phyloP scores from a whole-genome alignment of 1,140 invertebrate species.

The Orchestia grillus region DNA sequence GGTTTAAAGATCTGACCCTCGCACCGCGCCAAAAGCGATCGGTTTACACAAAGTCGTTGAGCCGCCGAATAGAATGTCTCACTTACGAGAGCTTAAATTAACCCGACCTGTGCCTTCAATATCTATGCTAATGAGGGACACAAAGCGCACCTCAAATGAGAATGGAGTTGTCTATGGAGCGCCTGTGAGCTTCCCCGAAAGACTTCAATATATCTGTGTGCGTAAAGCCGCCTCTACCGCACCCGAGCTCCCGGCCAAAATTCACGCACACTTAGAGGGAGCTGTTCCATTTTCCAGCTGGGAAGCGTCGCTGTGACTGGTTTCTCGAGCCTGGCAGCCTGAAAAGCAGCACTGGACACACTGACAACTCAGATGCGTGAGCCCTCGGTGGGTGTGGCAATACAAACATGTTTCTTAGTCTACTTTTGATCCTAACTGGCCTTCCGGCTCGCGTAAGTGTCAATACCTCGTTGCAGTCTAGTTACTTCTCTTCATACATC shows the following conservation, averaged over 20 bases:
- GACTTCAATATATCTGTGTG: background rate
- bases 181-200: background rate
- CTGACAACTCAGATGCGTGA: background rate
- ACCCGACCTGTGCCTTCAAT: background rate
- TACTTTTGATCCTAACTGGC: no score
- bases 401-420: background rate
- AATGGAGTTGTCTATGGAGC: slow-evolving; percentile 7
- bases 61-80: background rate
- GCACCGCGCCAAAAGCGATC: background rate
- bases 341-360: background rate
- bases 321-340: background rate
- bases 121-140: background rate
- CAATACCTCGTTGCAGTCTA: no score
- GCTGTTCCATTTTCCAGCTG: background rate
- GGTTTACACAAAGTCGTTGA: background rate
- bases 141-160: background rate
- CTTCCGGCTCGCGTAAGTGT: no score
- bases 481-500: no score
- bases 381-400: background rate
- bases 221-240: background rate
- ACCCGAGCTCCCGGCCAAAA: background rate
- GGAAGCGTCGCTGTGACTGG: background rate
- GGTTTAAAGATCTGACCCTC: background rate
- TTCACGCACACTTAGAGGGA: background rate
- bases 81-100: slow-evolving; percentile 9